Evolutionary conservation across 2,888 invertebrate species (phyloP).

Genomic region (Dicycla oo): DNA sequence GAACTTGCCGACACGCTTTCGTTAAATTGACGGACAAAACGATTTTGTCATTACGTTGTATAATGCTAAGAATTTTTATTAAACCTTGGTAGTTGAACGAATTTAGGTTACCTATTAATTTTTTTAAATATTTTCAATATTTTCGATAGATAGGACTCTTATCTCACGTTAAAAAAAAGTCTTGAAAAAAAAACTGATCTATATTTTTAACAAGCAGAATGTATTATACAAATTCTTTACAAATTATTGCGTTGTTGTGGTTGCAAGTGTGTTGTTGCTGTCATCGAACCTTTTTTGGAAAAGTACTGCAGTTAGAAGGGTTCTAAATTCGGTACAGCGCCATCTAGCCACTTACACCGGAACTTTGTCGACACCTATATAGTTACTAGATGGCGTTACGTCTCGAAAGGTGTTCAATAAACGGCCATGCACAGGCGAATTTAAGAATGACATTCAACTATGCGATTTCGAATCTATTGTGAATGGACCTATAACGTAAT

Average conservation of each 20-base stretch:
- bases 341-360: conserved; percentile 41
- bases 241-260: no score
- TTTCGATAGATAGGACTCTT: no score
- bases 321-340: conserved; percentile 46
- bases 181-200: background rate
- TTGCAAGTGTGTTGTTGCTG: background rate
- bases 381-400: conserved; percentile 51
- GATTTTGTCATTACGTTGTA: conserved; percentile 61
- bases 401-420: conserved; percentile 43
- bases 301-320: background rate
- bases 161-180: background rate
- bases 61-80: conserved; percentile 44
- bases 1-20: conserved; percentile 62
- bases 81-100: conserved; percentile 14
- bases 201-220: background rate
- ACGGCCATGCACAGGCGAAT: conserved; percentile 32
- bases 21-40: conserved; percentile 58
- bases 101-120: conserved; percentile 29
- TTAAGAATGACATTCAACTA: conserved; percentile 45
- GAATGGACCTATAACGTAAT: conserved; percentile 40
- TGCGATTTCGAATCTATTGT: conserved; percentile 65
- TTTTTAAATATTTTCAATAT: conserved; percentile 7
- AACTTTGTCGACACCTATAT: conserved; percentile 5
- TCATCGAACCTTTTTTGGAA: background rate
- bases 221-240: background rate